Evolutionary conservation across 1,140 invertebrate genomes (phyloP).

Genomic region (Drosophila mayri): DNA sequence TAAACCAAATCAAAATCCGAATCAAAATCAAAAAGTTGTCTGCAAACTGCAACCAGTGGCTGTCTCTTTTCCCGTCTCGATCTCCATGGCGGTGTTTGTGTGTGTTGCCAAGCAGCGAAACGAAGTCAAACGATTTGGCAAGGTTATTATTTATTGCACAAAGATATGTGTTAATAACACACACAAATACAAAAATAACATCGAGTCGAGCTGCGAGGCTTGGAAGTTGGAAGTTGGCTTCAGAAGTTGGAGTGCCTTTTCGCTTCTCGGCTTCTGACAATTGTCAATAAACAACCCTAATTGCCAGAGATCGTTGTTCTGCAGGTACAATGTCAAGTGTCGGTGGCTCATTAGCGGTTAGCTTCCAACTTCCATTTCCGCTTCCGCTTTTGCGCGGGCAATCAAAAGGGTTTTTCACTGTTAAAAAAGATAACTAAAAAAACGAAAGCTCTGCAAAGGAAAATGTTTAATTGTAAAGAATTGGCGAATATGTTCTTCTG

Average conservation of each 20-base stretch:
- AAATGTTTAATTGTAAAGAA: neutral
- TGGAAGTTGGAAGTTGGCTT: neutral
- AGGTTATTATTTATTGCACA: slow-evolving; percentile 81
- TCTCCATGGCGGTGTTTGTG: slow-evolving; percentile 3
- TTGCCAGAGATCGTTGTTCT: slow-evolving; percentile 35
- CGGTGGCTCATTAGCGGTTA: slow-evolving; percentile 49
- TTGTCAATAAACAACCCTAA: slow-evolving; percentile 50
- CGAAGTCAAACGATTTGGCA: slow-evolving; percentile 75
- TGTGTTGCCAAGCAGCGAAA: slow-evolving; percentile 64
- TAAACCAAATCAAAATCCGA: slow-evolving; percentile 12
- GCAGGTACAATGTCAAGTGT: slow-evolving; percentile 59
- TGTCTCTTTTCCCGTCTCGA: slow-evolving; percentile 16
- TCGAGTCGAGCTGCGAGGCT: slow-evolving; percentile 6
- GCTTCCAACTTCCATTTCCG: slow-evolving; percentile 43
- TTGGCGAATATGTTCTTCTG: neutral
- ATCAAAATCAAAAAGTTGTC: slow-evolving; percentile 34
- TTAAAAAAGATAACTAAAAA: too few relatives aligned
- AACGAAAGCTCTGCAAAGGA: too few relatives aligned
- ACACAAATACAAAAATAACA: slow-evolving; percentile 27
- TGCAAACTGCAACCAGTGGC: slow-evolving; percentile 23
- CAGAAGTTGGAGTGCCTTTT: slow-evolving; percentile 2
- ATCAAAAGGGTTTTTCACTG: slow-evolving; percentile 32
- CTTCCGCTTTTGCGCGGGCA: slow-evolving; percentile 48
- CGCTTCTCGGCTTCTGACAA: slow-evolving; percentile 20
- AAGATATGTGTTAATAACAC: slow-evolving; percentile 74